Base-by-base conservation (phyloP, 2,888 invertebrate species). In the Eumerus sabulonum region DNA sequence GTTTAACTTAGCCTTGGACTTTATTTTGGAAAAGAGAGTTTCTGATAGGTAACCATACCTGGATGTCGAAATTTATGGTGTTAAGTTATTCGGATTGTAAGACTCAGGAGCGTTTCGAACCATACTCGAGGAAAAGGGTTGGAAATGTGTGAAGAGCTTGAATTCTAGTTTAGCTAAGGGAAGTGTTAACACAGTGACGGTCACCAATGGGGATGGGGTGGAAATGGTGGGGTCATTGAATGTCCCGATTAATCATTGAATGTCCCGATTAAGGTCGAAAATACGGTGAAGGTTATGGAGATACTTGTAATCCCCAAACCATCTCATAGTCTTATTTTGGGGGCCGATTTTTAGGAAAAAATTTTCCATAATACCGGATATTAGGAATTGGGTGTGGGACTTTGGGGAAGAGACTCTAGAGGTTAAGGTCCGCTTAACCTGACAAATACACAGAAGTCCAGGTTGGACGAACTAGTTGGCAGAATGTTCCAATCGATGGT, bases 71-170 rank as follows among this genome's bases (percentile, higher is more conserved):
- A 50, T 76, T 50, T 64, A 36, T 13, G 76, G 64, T 2, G 13
- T 51, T 1, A 13, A 18, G 4, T 50, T 71, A n/a, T 7, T 50
- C 3, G 76, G 76, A 13, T 54, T 76, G 16, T 14, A 64, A 14
- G 71, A 76, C 27, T 71, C 71, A 9, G 76, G 70, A 1, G 68
- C 76, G 14, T 42, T 27, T 4, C 63, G 0, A 4, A 56, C 62
- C 7, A 71, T 70, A 38, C 16, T 74, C 9, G 74, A 60, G 12
- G 44, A 36, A 44, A 44, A 27, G 2, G 35, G 44, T n/a, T 73
- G 47, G 51, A 27, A 44, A 18, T 9, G 4, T 9, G 9, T 62
- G 47, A 42, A 17, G 11, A 9, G 5, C n/a, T 16, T 56, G 11
- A 11, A 45, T 5, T 44, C 9, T 4, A 19, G 17, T 9, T 12